phyloP scores from a whole-genome alignment of 2,888 invertebrate species.

The Cryptocephalus primarius region DNA sequence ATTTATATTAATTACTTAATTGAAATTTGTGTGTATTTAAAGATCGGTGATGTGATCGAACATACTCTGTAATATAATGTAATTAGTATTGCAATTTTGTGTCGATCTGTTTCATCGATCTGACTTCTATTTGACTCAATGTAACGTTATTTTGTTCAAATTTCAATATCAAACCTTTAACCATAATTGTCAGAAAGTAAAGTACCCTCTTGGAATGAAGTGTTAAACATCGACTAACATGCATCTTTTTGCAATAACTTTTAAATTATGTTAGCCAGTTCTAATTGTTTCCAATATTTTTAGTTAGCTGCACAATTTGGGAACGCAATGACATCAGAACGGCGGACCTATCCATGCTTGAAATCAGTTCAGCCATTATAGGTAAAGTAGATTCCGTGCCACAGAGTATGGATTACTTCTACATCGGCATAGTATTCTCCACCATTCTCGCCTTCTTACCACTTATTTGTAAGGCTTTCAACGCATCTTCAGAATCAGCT shows the following conservation, averaged over 20 bases:
- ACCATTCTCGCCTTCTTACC: conserved; percentile 52
- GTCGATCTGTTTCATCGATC: too few species aligned
- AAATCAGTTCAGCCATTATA: conserved; percentile 91
- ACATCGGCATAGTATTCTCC: conserved; percentile 53
- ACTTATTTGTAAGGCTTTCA: conserved; percentile 39
- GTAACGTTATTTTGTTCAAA: too few species aligned
- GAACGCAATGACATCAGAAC: conserved; percentile 83
- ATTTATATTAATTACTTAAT: too few species aligned
- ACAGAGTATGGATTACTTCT: conserved; percentile 69
- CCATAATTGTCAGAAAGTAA: too few species aligned
- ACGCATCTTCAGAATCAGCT: conserved; percentile 3
- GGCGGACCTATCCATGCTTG: conserved; percentile 85
- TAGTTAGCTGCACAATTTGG: conserved; percentile 95
- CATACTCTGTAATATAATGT: too few species aligned
- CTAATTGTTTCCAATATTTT: conserved; percentile 10
- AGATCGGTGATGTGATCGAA: too few species aligned
- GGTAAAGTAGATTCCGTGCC: conserved; percentile 77
- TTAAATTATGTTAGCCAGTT: background rate
- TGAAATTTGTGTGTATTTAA: too few species aligned
- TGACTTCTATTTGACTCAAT: too few species aligned
- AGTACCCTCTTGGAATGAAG: too few species aligned
- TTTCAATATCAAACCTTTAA: too few species aligned
- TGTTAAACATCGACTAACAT: too few species aligned
- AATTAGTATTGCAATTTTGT: too few species aligned
- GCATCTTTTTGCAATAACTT: background rate